These are phyloP conservation scores for Thamnophis elegans DNA, from an alignment of 2,797 vertebrate genomes.

Conservation along the genomic window DNA sequence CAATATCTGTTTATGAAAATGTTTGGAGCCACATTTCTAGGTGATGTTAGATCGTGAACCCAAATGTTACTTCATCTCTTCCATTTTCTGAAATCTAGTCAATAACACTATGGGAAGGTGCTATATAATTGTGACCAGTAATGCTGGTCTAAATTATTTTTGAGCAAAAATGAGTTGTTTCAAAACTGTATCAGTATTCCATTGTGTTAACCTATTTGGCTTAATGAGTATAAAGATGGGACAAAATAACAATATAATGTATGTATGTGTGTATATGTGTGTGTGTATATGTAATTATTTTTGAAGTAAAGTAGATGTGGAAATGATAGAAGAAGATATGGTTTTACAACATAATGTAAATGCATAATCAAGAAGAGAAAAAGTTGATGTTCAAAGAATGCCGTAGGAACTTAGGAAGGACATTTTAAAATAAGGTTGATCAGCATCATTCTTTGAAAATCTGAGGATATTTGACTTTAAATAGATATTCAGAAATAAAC, in stretches of 20 bases:
- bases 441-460: background rate
- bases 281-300: background rate
- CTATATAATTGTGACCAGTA: background rate
- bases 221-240: background rate
- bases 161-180: background rate
- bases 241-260: background rate
- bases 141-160: background rate
- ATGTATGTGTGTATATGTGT: background rate
- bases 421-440: background rate
- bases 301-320: background rate
- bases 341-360: background rate
- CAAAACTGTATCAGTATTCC: background rate
- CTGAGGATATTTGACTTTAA: conserved; percentile 3
- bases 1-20: background rate
- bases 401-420: background rate
- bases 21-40: background rate
- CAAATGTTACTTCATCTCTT: background rate
- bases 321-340: background rate
- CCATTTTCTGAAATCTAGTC: background rate
- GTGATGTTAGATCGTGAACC: background rate
- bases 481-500: conserved; percentile 31
- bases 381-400: background rate
- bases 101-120: background rate
- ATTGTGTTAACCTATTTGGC: background rate
- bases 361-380: background rate